Evolutionary conservation across 2,888 invertebrate genomes (phyloP), one percentile per base, ranked within the genome.

Genomic region (Sarcophaga subvicina): DNA sequence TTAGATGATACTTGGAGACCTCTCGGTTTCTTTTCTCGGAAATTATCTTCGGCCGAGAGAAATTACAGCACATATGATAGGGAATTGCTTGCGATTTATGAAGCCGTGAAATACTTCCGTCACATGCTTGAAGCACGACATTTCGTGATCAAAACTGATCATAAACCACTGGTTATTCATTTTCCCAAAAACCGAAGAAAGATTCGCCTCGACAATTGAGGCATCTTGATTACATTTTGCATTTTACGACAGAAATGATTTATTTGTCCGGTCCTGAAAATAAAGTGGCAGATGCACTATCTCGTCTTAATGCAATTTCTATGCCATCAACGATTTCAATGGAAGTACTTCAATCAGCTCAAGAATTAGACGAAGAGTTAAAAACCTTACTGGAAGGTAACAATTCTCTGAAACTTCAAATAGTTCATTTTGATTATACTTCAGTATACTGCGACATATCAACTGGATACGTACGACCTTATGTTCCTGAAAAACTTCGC

Each of bases 1-100:
- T 25, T 83, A 20, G 60, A 85, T 49, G 78, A 49, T 37, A 25
- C 25, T 4, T 80, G 71, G 76, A 63, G 83, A 47, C 88, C 86
- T 20, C 63, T 88, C 4, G 75, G 83, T 64, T 85, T 89, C 63
- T 93, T 91, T 80, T 92, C 92, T 0, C 89, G 91, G 92, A 4
- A 93, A 93, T 64, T 75, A 45, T 64, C 79, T 85, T 12, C 70
- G 5, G 62, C 70, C n/a, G 69, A 81, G 70, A 64, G 12, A 59
- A 73, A 76, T 37, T 83, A 84, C 64, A 71, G 76, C 45, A 81
- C 83, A 3, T 88, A 81, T 60, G 85, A 83, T 47, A 66, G 89
- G 86, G 59, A 71, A 49, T 70, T 67, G 54, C 69, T 54, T 47
- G 49, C 66, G 49, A 76, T 66, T 66, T 77, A 22, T 54, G 73